These are phyloP conservation scores for Lepidurus packardi DNA, from an alignment of 1,140 invertebrate genomes.

Conservation along the genomic window DNA sequence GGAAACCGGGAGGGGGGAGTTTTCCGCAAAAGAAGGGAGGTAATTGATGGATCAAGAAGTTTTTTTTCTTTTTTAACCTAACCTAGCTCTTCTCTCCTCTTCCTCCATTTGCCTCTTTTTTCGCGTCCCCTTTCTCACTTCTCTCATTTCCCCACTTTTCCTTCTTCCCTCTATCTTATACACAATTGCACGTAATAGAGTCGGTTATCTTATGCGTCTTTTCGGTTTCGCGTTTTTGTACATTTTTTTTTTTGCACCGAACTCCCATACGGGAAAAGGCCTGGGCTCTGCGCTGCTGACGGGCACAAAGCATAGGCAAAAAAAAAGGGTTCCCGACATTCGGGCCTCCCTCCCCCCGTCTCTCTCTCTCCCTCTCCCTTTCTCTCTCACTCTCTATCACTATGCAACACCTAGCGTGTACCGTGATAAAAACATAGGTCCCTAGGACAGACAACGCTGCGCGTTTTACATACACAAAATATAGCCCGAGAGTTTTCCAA, in stretches of 20 bases:
- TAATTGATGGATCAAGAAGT: slow-evolving; percentile 19
- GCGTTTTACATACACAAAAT: too few species aligned
- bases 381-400: not conserved
- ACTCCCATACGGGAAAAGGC: too few species aligned
- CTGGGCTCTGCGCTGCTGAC: too few species aligned
- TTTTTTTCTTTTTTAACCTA: slow-evolving; percentile 10
- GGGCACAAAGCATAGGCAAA: too few species aligned
- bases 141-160: not conserved
- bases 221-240: too few species aligned
- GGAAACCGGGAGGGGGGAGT: not conserved
- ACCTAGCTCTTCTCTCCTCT: not conserved
- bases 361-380: not conserved
- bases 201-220: too few species aligned
- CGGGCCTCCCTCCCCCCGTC: not conserved
- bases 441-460: too few species aligned
- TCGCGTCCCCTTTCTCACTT: not conserved
- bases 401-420: not conserved
- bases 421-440: not conserved
- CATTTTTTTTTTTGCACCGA: too few species aligned
- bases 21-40: slow-evolving; percentile 1
- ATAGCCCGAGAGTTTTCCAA: too few species aligned
- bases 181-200: too few species aligned
- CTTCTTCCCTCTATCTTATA: not conserved
- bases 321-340: too few species aligned
- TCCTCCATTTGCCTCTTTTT: not conserved